Conservation (phyloP, 2,797 vertebrate species). For the Leptatherina wallacei region DNA sequence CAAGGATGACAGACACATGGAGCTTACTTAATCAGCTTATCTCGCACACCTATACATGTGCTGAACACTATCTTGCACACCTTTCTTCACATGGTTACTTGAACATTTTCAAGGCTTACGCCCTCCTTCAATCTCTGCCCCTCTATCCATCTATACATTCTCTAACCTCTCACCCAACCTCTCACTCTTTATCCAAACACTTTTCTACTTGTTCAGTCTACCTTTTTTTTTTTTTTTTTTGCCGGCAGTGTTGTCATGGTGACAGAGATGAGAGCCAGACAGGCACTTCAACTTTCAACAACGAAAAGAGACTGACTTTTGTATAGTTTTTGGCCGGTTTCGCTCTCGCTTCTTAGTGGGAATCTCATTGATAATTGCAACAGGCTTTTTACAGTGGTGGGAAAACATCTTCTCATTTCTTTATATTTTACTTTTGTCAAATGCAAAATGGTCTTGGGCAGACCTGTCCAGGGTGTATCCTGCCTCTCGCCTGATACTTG, state of each 20-base stretch:
- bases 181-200: slow-evolving; percentile 16
- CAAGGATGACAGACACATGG: slow-evolving; percentile 17
- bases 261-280: slow-evolving; percentile 59
- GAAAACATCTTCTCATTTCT: not conserved
- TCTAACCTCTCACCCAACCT: not conserved
- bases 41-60: slow-evolving; percentile 1
- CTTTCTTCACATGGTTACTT: not conserved
- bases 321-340: slow-evolving; percentile 33
- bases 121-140: not conserved
- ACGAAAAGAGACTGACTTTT: slow-evolving; percentile 34
- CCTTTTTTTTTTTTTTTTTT: not conserved
- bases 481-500: too few species aligned
- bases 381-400: not conserved
- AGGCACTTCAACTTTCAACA: slow-evolving; percentile 65
- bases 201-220: slow-evolving; percentile 8
- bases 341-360: not conserved
- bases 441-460: not conserved
- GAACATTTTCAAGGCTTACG: not conserved
- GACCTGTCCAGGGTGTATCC: too few species aligned
- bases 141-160: slow-evolving; percentile 11
- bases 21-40: slow-evolving; percentile 23
- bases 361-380: too few species aligned
- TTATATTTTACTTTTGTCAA: too few species aligned
- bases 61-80: too few species aligned
- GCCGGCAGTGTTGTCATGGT: slow-evolving; percentile 70